These are phyloP conservation scores for Cantharis nigra DNA, from an alignment of 2,888 invertebrate species.

Conservation along the genomic window DNA sequence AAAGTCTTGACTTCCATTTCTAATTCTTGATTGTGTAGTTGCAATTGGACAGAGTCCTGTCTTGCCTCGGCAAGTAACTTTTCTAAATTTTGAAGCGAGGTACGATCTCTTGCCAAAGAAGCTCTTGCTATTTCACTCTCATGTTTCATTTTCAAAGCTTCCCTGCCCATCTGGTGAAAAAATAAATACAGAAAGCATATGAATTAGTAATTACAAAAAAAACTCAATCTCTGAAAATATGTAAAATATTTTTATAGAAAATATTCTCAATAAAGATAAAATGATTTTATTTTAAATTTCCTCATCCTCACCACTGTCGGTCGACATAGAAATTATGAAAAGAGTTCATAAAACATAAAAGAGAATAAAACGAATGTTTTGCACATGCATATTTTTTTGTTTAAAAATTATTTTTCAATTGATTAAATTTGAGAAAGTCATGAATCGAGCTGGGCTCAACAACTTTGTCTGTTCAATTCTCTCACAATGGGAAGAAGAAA, in stretches of 20 bases:
- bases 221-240: neutral
- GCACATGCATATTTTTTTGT: too few species aligned
- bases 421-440: too few species aligned
- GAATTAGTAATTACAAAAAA: slow-evolving; percentile 4
- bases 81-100: slow-evolving; percentile 61
- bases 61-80: slow-evolving; percentile 61
- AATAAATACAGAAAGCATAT: slow-evolving; percentile 6
- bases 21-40: slow-evolving; percentile 67
- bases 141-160: slow-evolving; percentile 56
- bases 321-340: too few species aligned
- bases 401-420: too few species aligned
- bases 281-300: too few species aligned
- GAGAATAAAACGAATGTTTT: too few species aligned
- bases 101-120: slow-evolving; percentile 55
- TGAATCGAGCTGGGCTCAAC: too few species aligned
- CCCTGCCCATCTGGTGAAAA: slow-evolving; percentile 57
- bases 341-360: too few species aligned
- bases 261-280: too few species aligned
- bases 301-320: too few species aligned
- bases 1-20: slow-evolving; percentile 64
- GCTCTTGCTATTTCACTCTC: slow-evolving; percentile 56
- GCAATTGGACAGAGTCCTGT: slow-evolving; percentile 66
- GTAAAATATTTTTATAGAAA: neutral
- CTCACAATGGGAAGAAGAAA: too few species aligned
- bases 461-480: too few species aligned